Percentiles rank a stretch among this genome's conserved stretches.
Evolutionary conservation across 2,888 invertebrate species (phyloP).

Genomic region (Kuschelorhynchus macadamiae): DNA sequence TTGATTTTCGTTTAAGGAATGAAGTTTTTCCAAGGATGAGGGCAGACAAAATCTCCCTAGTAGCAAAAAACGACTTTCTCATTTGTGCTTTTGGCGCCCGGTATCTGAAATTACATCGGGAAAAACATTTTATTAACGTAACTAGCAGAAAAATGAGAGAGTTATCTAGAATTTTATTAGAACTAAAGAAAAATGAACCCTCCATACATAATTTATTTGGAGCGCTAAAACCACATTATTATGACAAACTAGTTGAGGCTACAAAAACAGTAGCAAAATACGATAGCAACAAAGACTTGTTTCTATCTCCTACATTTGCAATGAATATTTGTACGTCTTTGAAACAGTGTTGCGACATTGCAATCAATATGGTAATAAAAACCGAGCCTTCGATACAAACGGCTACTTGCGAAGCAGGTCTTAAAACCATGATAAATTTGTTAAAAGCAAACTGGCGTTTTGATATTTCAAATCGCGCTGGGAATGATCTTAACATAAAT

Average conservation of each 20-base stretch:
- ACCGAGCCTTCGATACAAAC: not conserved
- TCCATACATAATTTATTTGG: constrained; percentile 13
- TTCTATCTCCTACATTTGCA: constrained; percentile 13
- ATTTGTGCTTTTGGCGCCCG: constrained; percentile 51
- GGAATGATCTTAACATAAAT: constrained; percentile 47
- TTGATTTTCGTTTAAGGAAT: constrained; percentile 13
- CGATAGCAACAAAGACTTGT: constrained; percentile 38
- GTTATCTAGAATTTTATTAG: constrained; percentile 14
- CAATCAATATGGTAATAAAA: constrained; percentile 3
- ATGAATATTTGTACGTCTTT: constrained; percentile 1
- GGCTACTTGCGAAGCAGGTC: constrained; percentile 37
- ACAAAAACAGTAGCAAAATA: constrained; percentile 41
- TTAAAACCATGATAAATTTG: constrained; percentile 50
- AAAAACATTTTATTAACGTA: constrained; percentile 38
- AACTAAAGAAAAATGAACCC: constrained; percentile 25
- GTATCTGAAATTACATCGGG: constrained; percentile 14
- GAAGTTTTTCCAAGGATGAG: constrained; percentile 44
- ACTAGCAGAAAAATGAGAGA: constrained; percentile 37
- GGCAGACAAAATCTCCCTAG: constrained; percentile 35
- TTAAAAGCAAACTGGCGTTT: constrained; percentile 45
- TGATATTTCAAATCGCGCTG: constrained; percentile 33
- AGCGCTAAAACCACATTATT: constrained; percentile 9
- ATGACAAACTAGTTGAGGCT: constrained; percentile 15
- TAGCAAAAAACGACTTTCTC: constrained; percentile 28
- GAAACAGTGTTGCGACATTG: constrained; percentile 24